phyloP scores from a whole-genome alignment of 92 coral and sea anemone genomes.

The Bergia sp. region DNA sequence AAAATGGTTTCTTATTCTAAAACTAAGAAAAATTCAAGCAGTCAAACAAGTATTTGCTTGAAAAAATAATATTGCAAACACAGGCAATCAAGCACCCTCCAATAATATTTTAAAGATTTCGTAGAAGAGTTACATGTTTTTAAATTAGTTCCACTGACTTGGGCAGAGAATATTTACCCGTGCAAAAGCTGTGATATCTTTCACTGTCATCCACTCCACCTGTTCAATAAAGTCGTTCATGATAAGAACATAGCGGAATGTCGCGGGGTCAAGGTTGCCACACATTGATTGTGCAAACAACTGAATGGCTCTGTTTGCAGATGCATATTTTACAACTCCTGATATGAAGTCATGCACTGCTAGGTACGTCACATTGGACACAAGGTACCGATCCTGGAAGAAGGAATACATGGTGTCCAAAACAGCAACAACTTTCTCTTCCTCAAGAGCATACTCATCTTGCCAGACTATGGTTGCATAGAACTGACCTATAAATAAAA shows the following conservation, averaged over 20 bases:
- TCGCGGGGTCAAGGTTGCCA: slow-evolving; percentile 91
- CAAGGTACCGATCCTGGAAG: slow-evolving; percentile 85
- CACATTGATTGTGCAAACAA: slow-evolving; percentile 94
- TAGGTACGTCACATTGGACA: slow-evolving; percentile 70
- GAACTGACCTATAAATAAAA: slow-evolving; percentile 60
- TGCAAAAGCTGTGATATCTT: slow-evolving; percentile 81
- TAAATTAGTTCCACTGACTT: not conserved
- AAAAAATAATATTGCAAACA: no score
- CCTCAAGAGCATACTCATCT: slow-evolving; percentile 90
- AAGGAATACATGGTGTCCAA: slow-evolving; percentile 77
- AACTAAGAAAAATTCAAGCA: no score
- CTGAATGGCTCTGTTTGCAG: slow-evolving; percentile 69
- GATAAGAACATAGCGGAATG: slow-evolving; percentile 82
- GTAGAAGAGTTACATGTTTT: no score
- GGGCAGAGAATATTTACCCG: slow-evolving; percentile 13
- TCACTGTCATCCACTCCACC: slow-evolving; percentile 87
- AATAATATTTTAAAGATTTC: no score
- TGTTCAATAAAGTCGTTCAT: slow-evolving; percentile 84
- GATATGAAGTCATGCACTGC: slow-evolving; percentile 88
- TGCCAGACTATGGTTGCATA: slow-evolving; percentile 84
- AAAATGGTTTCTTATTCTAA: no score
- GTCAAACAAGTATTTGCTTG: no score
- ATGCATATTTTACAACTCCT: slow-evolving; percentile 77
- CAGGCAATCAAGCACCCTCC: no score
- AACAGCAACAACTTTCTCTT: slow-evolving; percentile 83